phyloP scores from a whole-genome alignment of 2,888 invertebrate genomes.

The Pammene aurita region DNA sequence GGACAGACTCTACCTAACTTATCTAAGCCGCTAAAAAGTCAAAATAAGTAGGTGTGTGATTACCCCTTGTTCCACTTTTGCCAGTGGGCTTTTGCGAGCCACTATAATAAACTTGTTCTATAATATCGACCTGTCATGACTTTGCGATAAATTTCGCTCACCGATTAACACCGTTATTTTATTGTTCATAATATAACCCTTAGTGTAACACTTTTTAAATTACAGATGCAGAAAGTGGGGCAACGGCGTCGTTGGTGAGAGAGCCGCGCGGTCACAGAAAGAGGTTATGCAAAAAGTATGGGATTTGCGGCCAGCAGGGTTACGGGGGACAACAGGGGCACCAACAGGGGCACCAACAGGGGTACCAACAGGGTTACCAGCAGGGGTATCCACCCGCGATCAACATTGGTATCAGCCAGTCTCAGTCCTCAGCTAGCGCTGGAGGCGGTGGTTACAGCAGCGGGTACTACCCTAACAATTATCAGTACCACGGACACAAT shows the following conservation, averaged over 20 bases:
- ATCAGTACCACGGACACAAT: slow-evolving; percentile 56
- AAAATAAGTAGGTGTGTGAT: neutral
- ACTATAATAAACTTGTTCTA: slow-evolving; percentile 53
- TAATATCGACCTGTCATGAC: slow-evolving; percentile 49
- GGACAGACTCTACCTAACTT: neutral
- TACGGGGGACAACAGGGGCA: slow-evolving; percentile 45
- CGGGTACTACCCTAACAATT: slow-evolving; percentile 64
- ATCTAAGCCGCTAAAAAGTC: neutral
- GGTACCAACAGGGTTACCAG: slow-evolving; percentile 39
- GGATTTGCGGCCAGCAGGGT: slow-evolving; percentile 54
- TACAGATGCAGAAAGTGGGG: slow-evolving; percentile 53
- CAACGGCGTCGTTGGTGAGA: slow-evolving; percentile 46
- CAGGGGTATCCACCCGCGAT: slow-evolving; percentile 56
- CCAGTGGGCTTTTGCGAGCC: slow-evolving; percentile 5
- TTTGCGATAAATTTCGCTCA: slow-evolving; percentile 53
- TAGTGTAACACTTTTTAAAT: slow-evolving; percentile 47
- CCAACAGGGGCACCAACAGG: slow-evolving; percentile 45
- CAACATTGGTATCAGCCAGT: slow-evolving; percentile 77
- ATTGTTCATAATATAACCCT: slow-evolving; percentile 52
- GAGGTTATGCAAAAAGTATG: slow-evolving; percentile 63
- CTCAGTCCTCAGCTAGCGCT: slow-evolving; percentile 70
- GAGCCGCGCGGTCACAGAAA: slow-evolving; percentile 57
- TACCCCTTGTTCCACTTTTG: slow-evolving; percentile 21
- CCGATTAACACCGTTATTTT: slow-evolving; percentile 55
- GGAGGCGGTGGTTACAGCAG: slow-evolving; percentile 64